phyloP scores from a whole-genome alignment of 2,888 invertebrate genomes.

The Tridacna crocea region DNA sequence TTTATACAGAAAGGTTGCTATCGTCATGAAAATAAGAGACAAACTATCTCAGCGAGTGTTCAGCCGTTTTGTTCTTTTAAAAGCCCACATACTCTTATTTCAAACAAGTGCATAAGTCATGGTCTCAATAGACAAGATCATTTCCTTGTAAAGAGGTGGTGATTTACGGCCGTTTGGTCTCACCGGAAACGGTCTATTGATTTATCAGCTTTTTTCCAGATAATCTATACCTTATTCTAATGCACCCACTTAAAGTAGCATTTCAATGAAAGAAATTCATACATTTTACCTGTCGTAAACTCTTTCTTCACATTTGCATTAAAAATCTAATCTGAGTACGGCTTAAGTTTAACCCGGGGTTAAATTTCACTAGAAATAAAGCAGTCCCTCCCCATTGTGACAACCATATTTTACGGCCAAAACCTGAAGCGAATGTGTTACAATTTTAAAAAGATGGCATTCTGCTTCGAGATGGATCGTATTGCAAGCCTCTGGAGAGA shows the following conservation, averaged over 20 bases:
- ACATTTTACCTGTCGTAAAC: constrained; percentile 30
- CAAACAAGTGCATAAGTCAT: constrained; percentile 28
- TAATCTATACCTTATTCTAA: constrained; percentile 27
- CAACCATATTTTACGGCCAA: constrained; percentile 21
- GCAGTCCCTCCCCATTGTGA: constrained; percentile 10
- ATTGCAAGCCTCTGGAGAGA: constrained; percentile 29
- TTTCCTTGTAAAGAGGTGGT: constrained; percentile 14
- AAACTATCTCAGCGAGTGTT: not conserved
- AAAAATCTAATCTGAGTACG: not conserved
- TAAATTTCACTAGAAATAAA: constrained; percentile 27
- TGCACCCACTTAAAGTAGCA: constrained; percentile 30
- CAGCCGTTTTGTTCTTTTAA: constrained; percentile 24
- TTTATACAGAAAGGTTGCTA: too few species aligned
- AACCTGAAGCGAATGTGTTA: constrained; percentile 22
- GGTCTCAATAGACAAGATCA: constrained; percentile 13
- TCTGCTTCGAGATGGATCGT: constrained; percentile 5
- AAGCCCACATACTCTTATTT: constrained; percentile 10
- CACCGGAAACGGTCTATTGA: constrained; percentile 31
- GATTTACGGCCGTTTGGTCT: constrained; percentile 22
- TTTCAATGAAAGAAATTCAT: constrained; percentile 28
- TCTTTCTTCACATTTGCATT: constrained; percentile 26
- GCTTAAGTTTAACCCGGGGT: constrained; percentile 12
- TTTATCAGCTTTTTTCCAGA: constrained; percentile 21
- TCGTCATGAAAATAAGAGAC: too few species aligned
- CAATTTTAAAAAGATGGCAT: constrained; percentile 25